Base-by-base conservation (phyloP, 2,888 invertebrate genomes). In the Cryptocephalus moraei region DNA sequence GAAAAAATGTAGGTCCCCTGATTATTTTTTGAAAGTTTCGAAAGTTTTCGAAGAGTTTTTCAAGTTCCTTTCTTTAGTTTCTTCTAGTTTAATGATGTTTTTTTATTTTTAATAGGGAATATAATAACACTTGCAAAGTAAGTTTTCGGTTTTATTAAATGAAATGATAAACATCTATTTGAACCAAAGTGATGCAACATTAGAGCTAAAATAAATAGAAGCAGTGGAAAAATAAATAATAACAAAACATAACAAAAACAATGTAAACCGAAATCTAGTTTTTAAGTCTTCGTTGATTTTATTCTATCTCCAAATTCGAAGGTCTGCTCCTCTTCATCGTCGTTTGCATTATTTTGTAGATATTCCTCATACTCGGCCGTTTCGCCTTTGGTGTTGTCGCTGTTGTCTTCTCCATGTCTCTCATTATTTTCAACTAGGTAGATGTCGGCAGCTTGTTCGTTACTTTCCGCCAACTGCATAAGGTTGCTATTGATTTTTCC, bases 401-500 rank as follows among this genome's bases (percentile, higher is more conserved):
- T 54, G n/a, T 40, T n/a, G 10, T 12, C 34, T 6, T 66, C 64
- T 32, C 13, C 41, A 39, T 47, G 43, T 31, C 43, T 46, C 11
- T 52, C 46, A 32, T 39, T 45, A n/a, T 36, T 43, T 9, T 39
- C 33, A 49, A 52, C 39, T 13, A 42, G 41, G 14, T 51, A 46
- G n/a, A 50, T 49, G 48, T 57, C 56, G 32, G 76, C 73, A 55
- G 79, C 65, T 22, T 76, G 72, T 6, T 75, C 74, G 51, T 57
- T 73, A 48, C 71, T 70, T 1, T 68, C 65, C 47, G 64, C 60
- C 10, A 65, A 66, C 49, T 73, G 65, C 42, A 60, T 59, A 62
- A 69, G 51, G 58, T 64, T 57, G 62, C 54, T 60, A 64, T 74
- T 74, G 2, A 73, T 66, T 60, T 76, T 75, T 41, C 77, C 75